Evolutionary conservation across 2,888 invertebrate species (phyloP).

Genomic region (Acanthosepion pharaonis): DNA sequence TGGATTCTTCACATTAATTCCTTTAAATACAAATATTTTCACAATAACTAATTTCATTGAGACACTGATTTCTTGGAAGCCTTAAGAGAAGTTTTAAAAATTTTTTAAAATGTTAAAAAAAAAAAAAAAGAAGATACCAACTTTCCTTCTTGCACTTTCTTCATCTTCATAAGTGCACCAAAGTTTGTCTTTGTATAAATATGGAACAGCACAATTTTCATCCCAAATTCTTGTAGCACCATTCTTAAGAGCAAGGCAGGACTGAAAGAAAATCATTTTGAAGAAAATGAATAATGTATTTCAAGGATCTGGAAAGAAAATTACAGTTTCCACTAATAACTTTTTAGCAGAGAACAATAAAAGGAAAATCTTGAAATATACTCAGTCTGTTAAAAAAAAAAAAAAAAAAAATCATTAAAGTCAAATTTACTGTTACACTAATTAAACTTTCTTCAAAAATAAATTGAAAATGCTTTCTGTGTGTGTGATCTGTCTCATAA

Average conservation of each 20-base stretch:
- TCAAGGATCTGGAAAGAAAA: background rate
- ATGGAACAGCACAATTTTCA: conserved; percentile 49
- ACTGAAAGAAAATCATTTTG: background rate
- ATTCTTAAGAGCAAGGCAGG: conserved; percentile 47
- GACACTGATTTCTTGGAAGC: too few relatives aligned
- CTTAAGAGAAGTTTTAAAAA: too few relatives aligned
- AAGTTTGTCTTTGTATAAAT: conserved; percentile 51
- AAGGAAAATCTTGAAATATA: background rate
- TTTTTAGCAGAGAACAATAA: background rate
- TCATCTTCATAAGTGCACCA: conserved; percentile 56
- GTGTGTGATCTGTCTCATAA: background rate
- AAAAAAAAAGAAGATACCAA: background rate
- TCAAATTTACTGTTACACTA: background rate
- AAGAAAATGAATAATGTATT: background rate
- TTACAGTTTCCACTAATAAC: background rate
- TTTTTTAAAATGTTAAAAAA: too few relatives aligned
- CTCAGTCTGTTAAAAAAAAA: background rate
- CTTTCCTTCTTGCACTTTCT: conserved; percentile 46
- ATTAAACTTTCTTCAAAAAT: background rate
- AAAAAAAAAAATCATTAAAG: background rate
- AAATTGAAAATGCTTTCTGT: background rate
- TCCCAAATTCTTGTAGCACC: conserved; percentile 51
- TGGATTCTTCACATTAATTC: too few relatives aligned
- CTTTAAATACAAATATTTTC: too few relatives aligned
- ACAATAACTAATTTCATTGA: too few relatives aligned